These are phyloP conservation scores for Rhipidura dahli DNA, from an alignment of 2,113 vertebrate genomes.

Conservation along the genomic window DNA sequence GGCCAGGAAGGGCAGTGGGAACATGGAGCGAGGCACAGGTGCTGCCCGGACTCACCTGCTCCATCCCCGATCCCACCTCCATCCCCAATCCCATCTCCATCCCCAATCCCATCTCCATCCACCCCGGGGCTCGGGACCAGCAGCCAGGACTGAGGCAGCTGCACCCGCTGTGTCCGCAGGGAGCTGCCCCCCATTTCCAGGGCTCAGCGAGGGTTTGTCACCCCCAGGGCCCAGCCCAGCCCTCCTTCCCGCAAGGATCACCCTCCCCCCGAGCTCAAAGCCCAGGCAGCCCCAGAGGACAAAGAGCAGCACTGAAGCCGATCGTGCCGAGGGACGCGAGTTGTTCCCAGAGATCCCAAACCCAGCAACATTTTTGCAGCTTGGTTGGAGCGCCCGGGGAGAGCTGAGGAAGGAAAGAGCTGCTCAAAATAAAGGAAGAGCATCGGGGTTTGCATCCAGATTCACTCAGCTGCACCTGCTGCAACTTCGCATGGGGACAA, in stretches of 20 bases:
- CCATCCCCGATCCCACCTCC: neutral
- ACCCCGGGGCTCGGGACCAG: neutral
- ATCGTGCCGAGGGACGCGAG: accelerated
- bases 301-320: neutral
- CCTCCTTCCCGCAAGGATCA: neutral
- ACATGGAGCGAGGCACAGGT: accelerated
- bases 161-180: neutral
- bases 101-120: neutral
- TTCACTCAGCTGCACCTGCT: neutral
- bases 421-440: neutral
- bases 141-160: neutral
- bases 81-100: neutral
- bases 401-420: neutral
- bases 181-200: neutral
- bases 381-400: accelerated
- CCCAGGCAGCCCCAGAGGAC: neutral
- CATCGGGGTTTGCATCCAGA: neutral
- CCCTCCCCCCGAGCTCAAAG: neutral
- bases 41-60: neutral
- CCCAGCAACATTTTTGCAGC: neutral
- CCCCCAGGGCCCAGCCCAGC: neutral
- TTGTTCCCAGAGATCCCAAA: neutral
- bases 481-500: accelerated
- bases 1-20: neutral
- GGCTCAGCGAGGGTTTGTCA: neutral